A percentile compares a stretch with the other conserved stretches of the same genome.
Conservation (phyloP, 2,113 vertebrate species). For the Xiphophorus hellerii region DNA sequence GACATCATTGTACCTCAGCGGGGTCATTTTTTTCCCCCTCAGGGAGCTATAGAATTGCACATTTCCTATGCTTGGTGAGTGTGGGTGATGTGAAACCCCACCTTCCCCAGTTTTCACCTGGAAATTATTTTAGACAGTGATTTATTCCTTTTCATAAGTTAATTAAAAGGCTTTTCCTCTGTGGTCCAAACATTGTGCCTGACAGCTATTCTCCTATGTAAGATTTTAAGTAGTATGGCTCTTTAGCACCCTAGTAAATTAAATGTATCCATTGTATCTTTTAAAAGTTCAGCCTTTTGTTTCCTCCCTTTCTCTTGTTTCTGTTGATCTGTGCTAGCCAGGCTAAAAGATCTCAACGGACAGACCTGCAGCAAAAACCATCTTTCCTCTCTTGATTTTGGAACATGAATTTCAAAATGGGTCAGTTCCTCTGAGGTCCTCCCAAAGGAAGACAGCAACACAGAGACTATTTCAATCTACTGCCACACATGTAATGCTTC, state of each 20-base stretch:
- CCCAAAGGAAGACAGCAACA: slow-evolving; percentile 40
- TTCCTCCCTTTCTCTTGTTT: slow-evolving; percentile 1
- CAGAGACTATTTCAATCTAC: slow-evolving; percentile 48
- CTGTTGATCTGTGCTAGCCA: neutral
- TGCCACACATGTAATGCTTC: slow-evolving; percentile 25
- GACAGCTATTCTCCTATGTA: neutral
- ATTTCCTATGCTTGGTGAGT: slow-evolving; percentile 54
- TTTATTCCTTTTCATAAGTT: neutral
- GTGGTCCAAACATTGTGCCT: neutral
- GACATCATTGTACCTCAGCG: slow-evolving; percentile 66
- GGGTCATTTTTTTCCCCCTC: slow-evolving; percentile 47
- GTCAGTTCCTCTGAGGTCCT: slow-evolving; percentile 56
- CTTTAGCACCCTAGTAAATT: neutral
- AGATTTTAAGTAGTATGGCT: neutral
- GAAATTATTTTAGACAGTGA: slow-evolving; percentile 1
- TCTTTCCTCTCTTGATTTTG: slow-evolving; percentile 30
- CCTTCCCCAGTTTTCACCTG: slow-evolving; percentile 13
- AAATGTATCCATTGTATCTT: neutral
- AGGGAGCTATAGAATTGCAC: slow-evolving; percentile 75
- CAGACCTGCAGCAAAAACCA: neutral
- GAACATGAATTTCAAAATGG: slow-evolving; percentile 42
- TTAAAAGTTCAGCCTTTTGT: neutral
- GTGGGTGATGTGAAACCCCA: slow-evolving; percentile 30
- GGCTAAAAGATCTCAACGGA: slow-evolving; percentile 6
- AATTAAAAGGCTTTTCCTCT: neutral